Conservation (phyloP, 2,113 vertebrate genomes). For the Mesocricetus auratus region DNA sequence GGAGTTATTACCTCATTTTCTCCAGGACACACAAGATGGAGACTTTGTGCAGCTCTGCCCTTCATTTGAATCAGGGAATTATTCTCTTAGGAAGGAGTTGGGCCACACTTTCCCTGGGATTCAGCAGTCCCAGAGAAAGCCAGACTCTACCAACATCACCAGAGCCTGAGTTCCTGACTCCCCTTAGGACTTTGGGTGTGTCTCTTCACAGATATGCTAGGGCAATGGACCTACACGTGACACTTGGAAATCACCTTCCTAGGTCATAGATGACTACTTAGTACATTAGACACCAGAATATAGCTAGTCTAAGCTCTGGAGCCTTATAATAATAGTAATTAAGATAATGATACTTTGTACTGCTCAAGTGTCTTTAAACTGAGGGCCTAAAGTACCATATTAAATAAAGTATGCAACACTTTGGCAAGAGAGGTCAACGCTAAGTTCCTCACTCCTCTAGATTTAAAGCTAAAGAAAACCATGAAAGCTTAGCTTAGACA, state of each 20-base stretch:
- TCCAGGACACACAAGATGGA: not conserved
- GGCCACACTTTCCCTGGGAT: not conserved
- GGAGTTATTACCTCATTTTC: constrained; percentile 17
- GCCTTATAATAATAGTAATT: constrained; percentile 83
- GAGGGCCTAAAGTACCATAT: constrained; percentile 69
- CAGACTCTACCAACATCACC: not conserved
- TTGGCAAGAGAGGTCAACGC: constrained; percentile 57
- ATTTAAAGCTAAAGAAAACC: constrained; percentile 30
- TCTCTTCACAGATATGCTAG: not conserved
- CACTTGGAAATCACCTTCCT: constrained; percentile 61
- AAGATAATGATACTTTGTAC: constrained; percentile 81
- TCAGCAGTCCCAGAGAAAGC: not conserved
- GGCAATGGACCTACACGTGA: not conserved
- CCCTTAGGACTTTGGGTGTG: not conserved
- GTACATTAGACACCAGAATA: constrained; percentile 70
- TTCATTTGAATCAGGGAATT: constrained; percentile 54
- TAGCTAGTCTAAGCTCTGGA: constrained; percentile 71
- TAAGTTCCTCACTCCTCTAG: constrained; percentile 57
- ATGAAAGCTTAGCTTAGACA: not conserved
- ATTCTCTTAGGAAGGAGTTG: not conserved
- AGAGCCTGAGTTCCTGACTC: not conserved
- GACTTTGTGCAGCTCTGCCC: constrained; percentile 18
- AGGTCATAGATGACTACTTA: constrained; percentile 56
- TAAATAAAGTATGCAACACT: constrained; percentile 67
- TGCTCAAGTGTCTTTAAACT: constrained; percentile 75